Conservation (phyloP, 2,888 invertebrate genomes). For the Ditula angustiorana region DNA sequence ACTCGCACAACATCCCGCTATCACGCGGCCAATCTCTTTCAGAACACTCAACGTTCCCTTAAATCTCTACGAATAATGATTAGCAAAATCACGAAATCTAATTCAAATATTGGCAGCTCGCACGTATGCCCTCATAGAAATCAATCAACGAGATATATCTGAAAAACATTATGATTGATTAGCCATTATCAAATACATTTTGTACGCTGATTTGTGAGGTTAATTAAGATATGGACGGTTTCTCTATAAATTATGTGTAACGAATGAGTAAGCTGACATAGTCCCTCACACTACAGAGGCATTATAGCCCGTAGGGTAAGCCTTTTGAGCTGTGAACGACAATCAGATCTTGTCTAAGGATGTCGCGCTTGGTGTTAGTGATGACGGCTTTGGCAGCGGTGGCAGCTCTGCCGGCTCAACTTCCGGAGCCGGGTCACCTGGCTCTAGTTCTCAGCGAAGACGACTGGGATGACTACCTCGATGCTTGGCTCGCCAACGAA, state of each 20-base stretch:
- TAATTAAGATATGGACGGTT: not conserved
- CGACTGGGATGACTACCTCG: slow-evolving; percentile 78
- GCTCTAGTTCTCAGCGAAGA: slow-evolving; percentile 71
- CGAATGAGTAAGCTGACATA: not conserved
- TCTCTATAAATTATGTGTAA: slow-evolving; percentile 4
- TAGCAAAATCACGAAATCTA: not conserved
- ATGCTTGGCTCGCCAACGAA: slow-evolving; percentile 70
- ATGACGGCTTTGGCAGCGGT: slow-evolving; percentile 49
- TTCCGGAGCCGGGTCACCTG: slow-evolving; percentile 66
- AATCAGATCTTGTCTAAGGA: slow-evolving; percentile 1
- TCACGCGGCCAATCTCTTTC: slow-evolving; percentile 2
- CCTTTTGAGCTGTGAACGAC: slow-evolving; percentile 5
- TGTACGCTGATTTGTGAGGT: slow-evolving; percentile 1
- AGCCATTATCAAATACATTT: slow-evolving; percentile 5
- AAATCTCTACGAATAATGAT: not conserved
- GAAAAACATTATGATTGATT: not conserved
- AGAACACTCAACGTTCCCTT: not conserved
- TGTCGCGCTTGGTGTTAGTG: slow-evolving; percentile 48
- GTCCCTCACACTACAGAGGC: slow-evolving; percentile 2
- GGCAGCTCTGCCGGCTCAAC: slow-evolving; percentile 52
- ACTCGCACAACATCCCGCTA: not conserved
- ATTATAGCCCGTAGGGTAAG: not conserved
- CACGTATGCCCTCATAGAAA: not conserved
- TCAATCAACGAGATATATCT: slow-evolving; percentile 4
- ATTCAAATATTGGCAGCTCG: not conserved